phyloP scores from a whole-genome alignment of 2,888 invertebrate species.

The Caenorhabditis panamensis region DNA sequence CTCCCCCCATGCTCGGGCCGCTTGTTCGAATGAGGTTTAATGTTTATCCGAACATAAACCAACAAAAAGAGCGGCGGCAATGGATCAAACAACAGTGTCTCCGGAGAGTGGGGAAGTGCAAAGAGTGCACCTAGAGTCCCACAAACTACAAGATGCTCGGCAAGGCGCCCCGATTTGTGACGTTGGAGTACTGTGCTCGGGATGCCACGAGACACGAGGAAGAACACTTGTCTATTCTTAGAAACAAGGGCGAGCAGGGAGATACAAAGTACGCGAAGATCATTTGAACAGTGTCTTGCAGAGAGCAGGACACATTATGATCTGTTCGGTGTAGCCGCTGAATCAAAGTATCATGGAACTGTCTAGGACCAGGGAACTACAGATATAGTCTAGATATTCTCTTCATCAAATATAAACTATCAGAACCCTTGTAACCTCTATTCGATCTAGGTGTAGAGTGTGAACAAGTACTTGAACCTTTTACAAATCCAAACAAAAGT shows the following conservation, averaged over 20 bases:
- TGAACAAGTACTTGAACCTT: no score
- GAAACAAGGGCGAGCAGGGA: slow-evolving; percentile 1
- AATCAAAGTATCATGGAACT: no score
- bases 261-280: slow-evolving; percentile 42
- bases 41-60: slow-evolving; percentile 55
- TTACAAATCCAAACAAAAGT: no score
- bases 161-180: slow-evolving; percentile 24
- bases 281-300: slow-evolving; percentile 28
- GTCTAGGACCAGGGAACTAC: no score
- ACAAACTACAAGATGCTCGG: slow-evolving; percentile 34
- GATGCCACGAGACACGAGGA: slow-evolving; percentile 10
- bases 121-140: slow-evolving; percentile 29
- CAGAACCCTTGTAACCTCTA: no score
- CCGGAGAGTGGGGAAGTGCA: slow-evolving; percentile 15
- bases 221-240: slow-evolving; percentile 36
- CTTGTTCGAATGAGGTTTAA: slow-evolving; percentile 50
- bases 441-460: no score
- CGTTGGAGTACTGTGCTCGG: slow-evolving; percentile 36
- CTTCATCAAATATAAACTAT: no score
- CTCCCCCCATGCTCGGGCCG: slow-evolving; percentile 1
- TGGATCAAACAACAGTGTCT: slow-evolving; percentile 41
- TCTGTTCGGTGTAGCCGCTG: neutral
- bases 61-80: slow-evolving; percentile 32
- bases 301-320: neutral
- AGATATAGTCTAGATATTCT: no score